Base-by-base conservation (phyloP, 1,140 invertebrate genomes). In the Armadillidium nasatum region DNA sequence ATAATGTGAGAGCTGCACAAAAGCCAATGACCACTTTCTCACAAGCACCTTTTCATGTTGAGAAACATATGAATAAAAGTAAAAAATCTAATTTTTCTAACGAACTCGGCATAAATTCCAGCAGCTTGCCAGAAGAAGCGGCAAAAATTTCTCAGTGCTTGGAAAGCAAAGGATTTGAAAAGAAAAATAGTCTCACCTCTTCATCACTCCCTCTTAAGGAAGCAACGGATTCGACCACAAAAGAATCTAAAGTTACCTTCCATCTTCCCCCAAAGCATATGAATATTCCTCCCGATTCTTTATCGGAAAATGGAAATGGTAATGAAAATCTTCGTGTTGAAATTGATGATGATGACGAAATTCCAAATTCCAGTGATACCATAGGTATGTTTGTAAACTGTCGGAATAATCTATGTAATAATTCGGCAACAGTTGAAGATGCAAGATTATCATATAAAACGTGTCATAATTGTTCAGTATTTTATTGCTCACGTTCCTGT, bases 381-480 rank as follows among this genome's bases (percentile, higher is more conserved):
- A 60, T 7, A 15, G 50, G 50, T 1, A 60, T 60, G 50, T 7
- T 60, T 15, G 75, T 76, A 10, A 10, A 60, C 0, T 81, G 80
- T 46, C 66, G 78, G 11, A 81, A 81, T 74, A 79, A 83, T 10
- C 76, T 84, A 21, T 87, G 87, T 78, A 81, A 82, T 13, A 83
- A 84, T 44, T 83, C 82, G 21, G 81, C 83, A 15, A 82, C 83
- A 22, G 79, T 85, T 67, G 82, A 82, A 21, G 83, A 85, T 68
- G 87, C 86, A 4, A 82, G 84, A 45, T 76, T 80, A 80, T 88
- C 88, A 82, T 95, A 90, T 86, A 94, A 95, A 83, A 92, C 90
- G 74, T 97, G 95, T 85, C 94, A 96, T 86, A 96, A 96, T 85
- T 97, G 96, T 86, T 92, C 92, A 76, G 94, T 94, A 81, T 88